These are phyloP conservation scores for Carassius auratus DNA, from an alignment of 2,113 vertebrate species.

Conservation along the genomic window DNA sequence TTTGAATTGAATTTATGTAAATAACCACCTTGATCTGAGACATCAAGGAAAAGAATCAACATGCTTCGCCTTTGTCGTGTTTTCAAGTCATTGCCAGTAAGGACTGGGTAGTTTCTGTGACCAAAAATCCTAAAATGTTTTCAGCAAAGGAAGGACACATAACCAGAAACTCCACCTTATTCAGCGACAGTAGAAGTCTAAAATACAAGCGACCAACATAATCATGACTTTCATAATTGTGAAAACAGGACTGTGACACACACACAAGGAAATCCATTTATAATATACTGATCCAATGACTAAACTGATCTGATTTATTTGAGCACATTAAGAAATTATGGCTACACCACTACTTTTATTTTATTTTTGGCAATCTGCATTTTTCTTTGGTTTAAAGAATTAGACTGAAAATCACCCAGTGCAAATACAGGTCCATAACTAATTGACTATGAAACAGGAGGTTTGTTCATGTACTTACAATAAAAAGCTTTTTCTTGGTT, in stretches of 20 bases:
- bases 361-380: not conserved
- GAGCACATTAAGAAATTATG: not conserved
- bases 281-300: not conserved
- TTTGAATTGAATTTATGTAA: not conserved
- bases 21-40: not conserved
- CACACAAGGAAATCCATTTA: slow-evolving; percentile 22
- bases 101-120: not conserved
- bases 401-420: not conserved
- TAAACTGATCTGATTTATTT: not conserved
- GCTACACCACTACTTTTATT: not conserved
- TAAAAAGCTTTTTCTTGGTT: not conserved
- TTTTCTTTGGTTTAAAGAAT: not conserved
- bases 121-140: not conserved
- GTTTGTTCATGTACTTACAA: not conserved
- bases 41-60: not conserved
- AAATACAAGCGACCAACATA: not conserved
- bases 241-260: not conserved
- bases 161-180: not conserved
- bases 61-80: not conserved
- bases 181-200: not conserved
- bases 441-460: too few species aligned
- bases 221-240: not conserved
- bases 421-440: not conserved
- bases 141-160: not conserved
- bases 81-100: not conserved